Base-by-base conservation (phyloP, 2,888 invertebrate genomes). In the Drosophila rellima region DNA sequence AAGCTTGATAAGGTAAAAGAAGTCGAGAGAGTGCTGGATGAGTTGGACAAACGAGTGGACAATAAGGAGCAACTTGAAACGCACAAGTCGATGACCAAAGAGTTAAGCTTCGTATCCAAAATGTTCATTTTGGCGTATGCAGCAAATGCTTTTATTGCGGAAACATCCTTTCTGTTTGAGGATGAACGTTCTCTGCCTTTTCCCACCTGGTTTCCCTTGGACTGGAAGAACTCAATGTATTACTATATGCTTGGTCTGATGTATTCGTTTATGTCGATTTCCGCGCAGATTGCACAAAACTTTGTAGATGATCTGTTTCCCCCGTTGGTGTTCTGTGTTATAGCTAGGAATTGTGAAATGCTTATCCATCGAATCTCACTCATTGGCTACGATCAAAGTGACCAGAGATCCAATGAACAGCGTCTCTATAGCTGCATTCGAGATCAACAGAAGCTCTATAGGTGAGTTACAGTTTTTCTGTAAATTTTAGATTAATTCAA, bases 371-470 rank as follows among this genome's bases (percentile, higher is more conserved):
- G 84, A 5, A 63, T 85, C 11, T 66, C 86, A 1, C 1, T 13
- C 0, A 78, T 86, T 0, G 84, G 84, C 13, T 56, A 74, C 51
- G 68, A 61, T 6, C 1, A 15, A 11, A 4, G 33, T 2, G 50
- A 55, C 26, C 63, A 18, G 10, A n/a, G n/a, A 1, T 29, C 37
- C 0, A 81, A 85, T 13, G 80, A 87, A 4, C n/a, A 20, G 4
- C 62, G 76, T 1, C 75, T 88, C 1, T 45, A 69, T 4, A 37
- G 44, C 0, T 90, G 87, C 37, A 74, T 88, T 11, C 52, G 40
- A 0, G 88, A 84, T 48, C 89, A 90, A 13, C 37, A 81, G 10
- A 37, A 39, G 3, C 54, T 88, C 1, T 77, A 75, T 20, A 62
- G 54, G 88, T 90, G 45, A 56, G 39, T 26, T 26, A 6, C 26